Evolutionary conservation across 2,797 vertebrate species (phyloP), one percentile per base, ranked within the genome.

Genomic region (Myotis planiceps): DNA sequence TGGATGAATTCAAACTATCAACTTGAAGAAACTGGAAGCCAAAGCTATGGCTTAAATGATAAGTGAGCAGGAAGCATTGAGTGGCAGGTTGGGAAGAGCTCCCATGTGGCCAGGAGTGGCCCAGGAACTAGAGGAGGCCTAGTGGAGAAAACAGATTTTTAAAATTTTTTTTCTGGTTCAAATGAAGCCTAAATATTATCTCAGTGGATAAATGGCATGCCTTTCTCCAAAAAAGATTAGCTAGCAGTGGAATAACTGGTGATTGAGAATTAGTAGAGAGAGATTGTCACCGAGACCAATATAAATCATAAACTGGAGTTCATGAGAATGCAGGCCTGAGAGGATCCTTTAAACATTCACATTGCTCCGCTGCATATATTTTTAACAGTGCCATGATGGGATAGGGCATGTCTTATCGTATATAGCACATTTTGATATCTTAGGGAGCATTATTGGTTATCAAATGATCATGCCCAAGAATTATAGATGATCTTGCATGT

Each of bases 141-240:
- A 39, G 16, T 32, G 13, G 53, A 74, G 1, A 10, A 72, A 71
- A 78, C 14, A 51, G 1, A 21, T 45, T 2, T 23, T 81, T 13
- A 5, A 60, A 60, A 60, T 14, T 27, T 23, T 34, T 72, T 55
- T 25, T 23, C 47, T 89, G 63, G 37, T 93, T 82, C 49, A 96
- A 69, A 29, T 45, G 18, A 90, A 96, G 34, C 9, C 32, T 82
- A 87, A 12, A 25, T 83, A 39, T 74, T n/a, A 66, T 90, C 39
- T 93, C 82, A 19, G 45, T 80, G 60, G 85, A 32, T n/a, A 84
- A 89, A 76, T 51, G 14, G 12, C 2, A 0, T 88, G 53, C 5
- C n/a, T 51, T 76, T 9, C 23, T 60, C 21, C 6, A 6, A 7
- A 21, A 49, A 74, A 42, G 4, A 75, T 60, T 55, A 58, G 39